phyloP scores from a whole-genome alignment of 2,888 invertebrate genomes.

The Cephus pulcher region DNA sequence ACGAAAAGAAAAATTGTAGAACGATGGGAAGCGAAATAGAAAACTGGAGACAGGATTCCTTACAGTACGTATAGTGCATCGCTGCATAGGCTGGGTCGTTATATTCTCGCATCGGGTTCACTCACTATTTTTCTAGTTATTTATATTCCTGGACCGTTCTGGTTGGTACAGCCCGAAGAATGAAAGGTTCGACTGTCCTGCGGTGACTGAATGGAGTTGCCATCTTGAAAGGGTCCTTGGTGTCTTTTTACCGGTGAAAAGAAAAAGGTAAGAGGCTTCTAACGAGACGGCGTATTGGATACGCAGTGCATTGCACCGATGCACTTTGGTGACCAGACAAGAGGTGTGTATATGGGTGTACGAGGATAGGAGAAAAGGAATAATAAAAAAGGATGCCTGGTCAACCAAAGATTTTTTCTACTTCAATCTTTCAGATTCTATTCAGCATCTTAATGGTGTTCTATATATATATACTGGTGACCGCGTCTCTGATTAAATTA shows the following conservation, averaged over 20 bases:
- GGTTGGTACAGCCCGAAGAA: background rate
- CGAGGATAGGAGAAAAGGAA: background rate
- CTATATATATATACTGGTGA: background rate
- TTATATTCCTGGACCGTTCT: background rate
- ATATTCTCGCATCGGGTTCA: background rate
- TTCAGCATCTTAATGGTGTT: background rate
- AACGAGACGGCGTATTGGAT: background rate
- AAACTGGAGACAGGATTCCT: background rate
- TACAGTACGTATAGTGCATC: background rate
- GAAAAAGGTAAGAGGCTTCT: background rate
- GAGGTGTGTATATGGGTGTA: background rate
- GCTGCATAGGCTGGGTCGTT: background rate
- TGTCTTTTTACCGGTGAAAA: background rate
- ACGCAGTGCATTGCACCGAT: background rate
- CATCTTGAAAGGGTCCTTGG: background rate
- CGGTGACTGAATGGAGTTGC: constrained; percentile 4
- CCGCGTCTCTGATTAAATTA: background rate
- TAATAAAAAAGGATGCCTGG: background rate
- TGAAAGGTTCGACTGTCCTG: constrained; percentile 1
- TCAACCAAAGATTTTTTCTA: background rate
- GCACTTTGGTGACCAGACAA: background rate
- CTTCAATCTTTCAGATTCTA: background rate
- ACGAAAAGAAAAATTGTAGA: background rate
- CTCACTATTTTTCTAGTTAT: background rate
- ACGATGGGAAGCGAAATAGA: background rate